phyloP scores from a whole-genome alignment of 2,113 vertebrate species.

The Bathybates hornii region DNA sequence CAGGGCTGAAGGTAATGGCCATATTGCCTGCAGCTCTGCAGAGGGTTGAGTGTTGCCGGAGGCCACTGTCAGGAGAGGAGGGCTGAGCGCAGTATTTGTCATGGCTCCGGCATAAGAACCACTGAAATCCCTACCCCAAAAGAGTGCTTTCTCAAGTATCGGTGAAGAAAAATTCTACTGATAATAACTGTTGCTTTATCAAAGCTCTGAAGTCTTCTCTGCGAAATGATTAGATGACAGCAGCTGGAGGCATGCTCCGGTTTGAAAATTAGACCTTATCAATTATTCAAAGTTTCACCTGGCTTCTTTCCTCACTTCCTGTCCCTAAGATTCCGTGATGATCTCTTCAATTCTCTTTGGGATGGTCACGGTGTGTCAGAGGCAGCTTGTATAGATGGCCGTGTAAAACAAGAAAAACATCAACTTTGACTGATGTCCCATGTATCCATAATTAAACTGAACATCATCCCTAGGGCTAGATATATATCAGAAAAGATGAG shows the following conservation, averaged over 20 bases:
- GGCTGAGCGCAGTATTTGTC: conserved; percentile 46
- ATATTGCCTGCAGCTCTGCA: conserved; percentile 51
- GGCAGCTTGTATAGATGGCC: conserved; percentile 9
- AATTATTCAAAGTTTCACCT: conserved; percentile 54
- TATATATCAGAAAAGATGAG: conserved; percentile 50
- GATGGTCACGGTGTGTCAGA: not conserved
- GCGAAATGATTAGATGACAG: conserved; percentile 47
- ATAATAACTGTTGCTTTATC: conserved; percentile 7
- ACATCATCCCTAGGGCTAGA: conserved; percentile 43
- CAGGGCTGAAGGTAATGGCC: conserved; percentile 56
- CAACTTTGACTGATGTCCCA: conserved; percentile 48
- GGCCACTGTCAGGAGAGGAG: conserved; percentile 53
- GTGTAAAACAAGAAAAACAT: conserved; percentile 58
- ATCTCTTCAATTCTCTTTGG: conserved; percentile 4
- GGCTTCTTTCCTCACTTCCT: conserved; percentile 25
- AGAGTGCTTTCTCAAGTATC: not conserved
- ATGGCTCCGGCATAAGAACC: conserved; percentile 46
- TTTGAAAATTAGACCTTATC: conserved; percentile 44
- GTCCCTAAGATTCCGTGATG: not conserved
- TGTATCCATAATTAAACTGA: conserved; percentile 61
- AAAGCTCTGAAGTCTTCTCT: conserved; percentile 22
- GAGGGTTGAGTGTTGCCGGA: conserved; percentile 51
- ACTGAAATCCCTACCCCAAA: conserved; percentile 25
- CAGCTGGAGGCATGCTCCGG: conserved; percentile 11
- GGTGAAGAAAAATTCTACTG: not conserved